Base-by-base conservation (phyloP, 2,888 invertebrate species). In the Tineola bisselliella region DNA sequence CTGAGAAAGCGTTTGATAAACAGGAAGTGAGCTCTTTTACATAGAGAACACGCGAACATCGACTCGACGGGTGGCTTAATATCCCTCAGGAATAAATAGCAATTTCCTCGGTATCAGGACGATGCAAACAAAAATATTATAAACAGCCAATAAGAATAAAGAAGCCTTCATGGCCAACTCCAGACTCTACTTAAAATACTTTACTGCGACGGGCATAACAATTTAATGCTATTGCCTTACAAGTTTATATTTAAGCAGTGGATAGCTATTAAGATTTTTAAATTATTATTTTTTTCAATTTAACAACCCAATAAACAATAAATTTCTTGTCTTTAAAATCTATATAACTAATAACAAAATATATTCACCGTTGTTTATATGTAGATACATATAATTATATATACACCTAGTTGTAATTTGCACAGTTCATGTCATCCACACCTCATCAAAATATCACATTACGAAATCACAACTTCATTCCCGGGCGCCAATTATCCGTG, bases 381-480 rank as follows among this genome's bases (percentile, higher is more conserved):
- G 25, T 25, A 25, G 25, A 25, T 25, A 25, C n/a, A n/a, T n/a
- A n/a, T n/a, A n/a, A n/a, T n/a, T n/a, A n/a, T n/a, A n/a, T n/a
- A n/a, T n/a, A n/a, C n/a, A n/a, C 25, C 25, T 6, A 25, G 25
- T 4, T 25, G 25, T 25, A 38, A 38, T 38, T 10, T n/a, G 10
- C 38, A 38, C n/a, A 38, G 54, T 54, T n/a, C 15, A 13, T 3
- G 76, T 78, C 77, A 82, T 75, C 74, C 70, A 70, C 79, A 78
- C 77, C 79, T 81, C 81, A 84, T 84, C 84, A 84, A 83, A 84
- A 84, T 84, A 86, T 86, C 83, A 70, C 75, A 75, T 86, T 84
- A 81, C 84, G 64, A 74, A 78, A 77, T 81, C 80, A 79, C 82
- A 76, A 80, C 79, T 81, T 83, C 83, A 80, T 82, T 81, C 75